Conservation (phyloP, 2,888 invertebrate species). For the Esperia sulphurella region DNA sequence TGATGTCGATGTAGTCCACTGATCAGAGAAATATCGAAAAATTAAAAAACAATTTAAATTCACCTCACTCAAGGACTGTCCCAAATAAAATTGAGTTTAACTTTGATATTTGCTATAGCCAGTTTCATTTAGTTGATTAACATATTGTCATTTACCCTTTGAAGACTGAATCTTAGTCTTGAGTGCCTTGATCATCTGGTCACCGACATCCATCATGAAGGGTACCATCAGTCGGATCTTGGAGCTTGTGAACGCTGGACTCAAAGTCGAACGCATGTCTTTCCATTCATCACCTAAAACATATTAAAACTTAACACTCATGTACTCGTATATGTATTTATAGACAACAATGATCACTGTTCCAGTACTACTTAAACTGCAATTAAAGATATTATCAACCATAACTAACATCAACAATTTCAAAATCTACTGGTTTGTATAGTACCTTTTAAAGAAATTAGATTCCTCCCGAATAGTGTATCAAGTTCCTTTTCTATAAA, state of each 20-base stretch:
- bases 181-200: constrained; percentile 47
- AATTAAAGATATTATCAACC: no score
- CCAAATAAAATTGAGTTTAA: no score
- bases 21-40: neutral
- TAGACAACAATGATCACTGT: no score
- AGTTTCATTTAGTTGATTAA: no score
- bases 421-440: neutral
- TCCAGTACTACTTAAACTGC: neutral
- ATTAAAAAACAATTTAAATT: no score
- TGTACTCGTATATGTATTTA: no score
- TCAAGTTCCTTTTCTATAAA: constrained; percentile 52
- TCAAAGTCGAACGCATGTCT: constrained; percentile 62
- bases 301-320: neutral
- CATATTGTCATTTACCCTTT: no score
- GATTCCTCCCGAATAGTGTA: constrained; percentile 66
- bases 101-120: no score
- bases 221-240: constrained; percentile 68
- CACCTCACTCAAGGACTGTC: no score
- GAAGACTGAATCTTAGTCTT: constrained; percentile 27
- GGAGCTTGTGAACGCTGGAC: constrained; percentile 73
- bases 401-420: no score
- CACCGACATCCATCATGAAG: constrained; percentile 58
- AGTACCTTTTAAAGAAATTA: constrained; percentile 62
- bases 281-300: constrained; percentile 56
- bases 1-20: constrained; percentile 32